Percentiles rank a stretch among this genome's conserved stretches.
Conservation (phyloP, 2,113 vertebrate genomes). For the Ochotona curzoniae region DNA sequence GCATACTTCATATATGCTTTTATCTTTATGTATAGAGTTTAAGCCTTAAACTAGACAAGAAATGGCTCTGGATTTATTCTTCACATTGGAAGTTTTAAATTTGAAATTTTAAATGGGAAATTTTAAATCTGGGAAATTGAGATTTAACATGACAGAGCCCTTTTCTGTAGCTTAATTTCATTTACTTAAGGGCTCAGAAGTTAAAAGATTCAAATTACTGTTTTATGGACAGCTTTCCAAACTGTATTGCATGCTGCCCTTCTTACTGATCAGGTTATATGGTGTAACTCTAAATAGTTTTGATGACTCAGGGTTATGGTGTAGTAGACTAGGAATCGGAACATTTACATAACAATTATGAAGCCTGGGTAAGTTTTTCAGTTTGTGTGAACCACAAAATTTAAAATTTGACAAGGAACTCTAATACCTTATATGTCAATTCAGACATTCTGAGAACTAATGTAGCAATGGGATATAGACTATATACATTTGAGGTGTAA, state of each 20-base stretch:
- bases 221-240: constrained; percentile 40
- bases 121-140: constrained; percentile 15
- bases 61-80: constrained; percentile 16
- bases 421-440: background rate
- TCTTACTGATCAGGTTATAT: background rate
- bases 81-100: constrained; percentile 35
- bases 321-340: background rate
- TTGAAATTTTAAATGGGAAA: background rate
- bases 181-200: background rate
- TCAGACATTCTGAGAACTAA: constrained; percentile 56
- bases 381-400: background rate
- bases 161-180: constrained; percentile 36
- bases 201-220: constrained; percentile 15
- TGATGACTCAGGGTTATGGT: background rate
- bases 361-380: background rate
- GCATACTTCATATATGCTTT: background rate
- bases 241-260: background rate
- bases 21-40: constrained; percentile 28
- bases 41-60: constrained; percentile 34
- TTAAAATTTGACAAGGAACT: constrained; percentile 30
- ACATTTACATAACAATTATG: background rate
- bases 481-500: constrained; percentile 33
- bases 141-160: constrained; percentile 43
- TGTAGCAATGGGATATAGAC: constrained; percentile 19
- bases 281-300: background rate